Evolutionary conservation across 2,888 invertebrate genomes (phyloP).

Genomic region (Sycophila texana): DNA sequence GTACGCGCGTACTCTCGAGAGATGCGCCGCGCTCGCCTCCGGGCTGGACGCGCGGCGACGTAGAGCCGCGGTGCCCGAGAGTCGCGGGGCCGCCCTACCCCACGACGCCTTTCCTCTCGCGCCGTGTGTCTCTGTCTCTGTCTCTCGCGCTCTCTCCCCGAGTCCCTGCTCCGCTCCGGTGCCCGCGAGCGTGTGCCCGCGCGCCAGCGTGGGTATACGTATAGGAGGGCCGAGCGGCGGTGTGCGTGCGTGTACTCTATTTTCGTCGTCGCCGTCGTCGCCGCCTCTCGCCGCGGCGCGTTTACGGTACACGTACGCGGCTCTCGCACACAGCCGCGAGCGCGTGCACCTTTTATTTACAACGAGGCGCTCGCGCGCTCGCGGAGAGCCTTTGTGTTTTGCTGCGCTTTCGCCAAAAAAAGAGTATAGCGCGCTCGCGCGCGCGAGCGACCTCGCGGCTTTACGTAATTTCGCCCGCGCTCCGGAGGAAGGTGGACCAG

Average conservation of each 20-base stretch:
- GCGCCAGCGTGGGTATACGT: constrained; percentile 8
- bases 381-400: constrained; percentile 27
- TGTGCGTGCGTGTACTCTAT: constrained; percentile 48
- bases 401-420: constrained; percentile 34
- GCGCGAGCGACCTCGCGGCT: neutral
- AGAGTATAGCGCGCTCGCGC: too few relatives aligned
- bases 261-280: constrained; percentile 50
- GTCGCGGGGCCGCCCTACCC: constrained; percentile 41
- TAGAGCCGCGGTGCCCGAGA: neutral
- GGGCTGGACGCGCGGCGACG: neutral
- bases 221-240: neutral
- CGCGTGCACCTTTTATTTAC: constrained; percentile 49
- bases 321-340: neutral
- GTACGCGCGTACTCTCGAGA: neutral
- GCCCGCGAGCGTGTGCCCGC: neutral
- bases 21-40: neutral
- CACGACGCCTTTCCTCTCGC: constrained; percentile 40
- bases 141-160: neutral
- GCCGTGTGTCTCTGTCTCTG: constrained; percentile 22
- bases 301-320: neutral
- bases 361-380: constrained; percentile 19
- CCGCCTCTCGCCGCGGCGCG: constrained; percentile 6
- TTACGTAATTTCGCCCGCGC: neutral
- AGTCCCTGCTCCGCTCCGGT: neutral
- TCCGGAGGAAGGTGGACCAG: constrained; percentile 2